A percentile compares a stretch with the other conserved stretches of the same genome.
Evolutionary conservation across 2,888 invertebrate species (phyloP).

Genomic region (Drosophila anomalipes): DNA sequence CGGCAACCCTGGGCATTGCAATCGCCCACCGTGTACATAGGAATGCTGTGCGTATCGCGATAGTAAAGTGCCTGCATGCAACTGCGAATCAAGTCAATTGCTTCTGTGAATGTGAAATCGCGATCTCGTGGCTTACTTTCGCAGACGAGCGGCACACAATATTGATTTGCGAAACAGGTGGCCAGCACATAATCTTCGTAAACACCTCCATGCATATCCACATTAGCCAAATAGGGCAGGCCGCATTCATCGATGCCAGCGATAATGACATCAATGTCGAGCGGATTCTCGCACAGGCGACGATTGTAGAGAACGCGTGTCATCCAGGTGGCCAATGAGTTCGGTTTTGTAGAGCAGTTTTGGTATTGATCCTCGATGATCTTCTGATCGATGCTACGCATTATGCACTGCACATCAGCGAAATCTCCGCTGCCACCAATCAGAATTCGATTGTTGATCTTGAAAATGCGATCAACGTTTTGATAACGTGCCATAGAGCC

Average conservation of each 20-base stretch:
- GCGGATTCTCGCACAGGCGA: too few species aligned
- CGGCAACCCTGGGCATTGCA: neutral
- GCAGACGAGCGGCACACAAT: slow-evolving; percentile 3
- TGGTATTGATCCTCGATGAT: neutral
- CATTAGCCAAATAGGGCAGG: neutral
- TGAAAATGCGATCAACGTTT: neutral
- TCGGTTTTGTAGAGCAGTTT: neutral
- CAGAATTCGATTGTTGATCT: neutral
- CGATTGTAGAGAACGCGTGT: neutral
- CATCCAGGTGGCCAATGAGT: neutral
- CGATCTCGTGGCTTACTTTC: neutral
- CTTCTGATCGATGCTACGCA: neutral
- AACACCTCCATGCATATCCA: neutral
- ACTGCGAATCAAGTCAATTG: neutral
- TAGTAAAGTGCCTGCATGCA: slow-evolving; percentile 4
- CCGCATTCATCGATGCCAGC: neutral
- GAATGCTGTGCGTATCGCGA: neutral
- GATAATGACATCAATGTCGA: neutral
- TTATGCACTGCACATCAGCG: neutral
- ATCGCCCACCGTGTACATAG: neutral
- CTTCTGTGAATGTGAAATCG: neutral
- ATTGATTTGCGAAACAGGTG: neutral
- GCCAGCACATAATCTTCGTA: slow-evolving; percentile 8
- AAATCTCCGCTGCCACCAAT: neutral
- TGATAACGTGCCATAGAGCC: neutral